These are phyloP conservation scores for Stichopus horrens DNA, from an alignment of 53 echinoderm and acorn worm species.

Conservation along the genomic window DNA sequence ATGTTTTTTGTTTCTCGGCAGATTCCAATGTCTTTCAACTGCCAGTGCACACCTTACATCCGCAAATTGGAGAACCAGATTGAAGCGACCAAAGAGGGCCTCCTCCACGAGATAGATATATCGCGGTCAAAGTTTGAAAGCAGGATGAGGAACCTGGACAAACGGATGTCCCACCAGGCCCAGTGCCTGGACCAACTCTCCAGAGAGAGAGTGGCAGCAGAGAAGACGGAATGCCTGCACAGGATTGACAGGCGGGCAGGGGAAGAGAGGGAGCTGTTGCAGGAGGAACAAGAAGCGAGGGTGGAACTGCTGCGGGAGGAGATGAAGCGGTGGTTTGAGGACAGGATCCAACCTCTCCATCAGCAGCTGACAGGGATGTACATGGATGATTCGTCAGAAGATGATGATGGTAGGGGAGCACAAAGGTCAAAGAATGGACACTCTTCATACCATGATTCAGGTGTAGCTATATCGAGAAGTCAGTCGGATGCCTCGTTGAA, in stretches of 20 bases:
- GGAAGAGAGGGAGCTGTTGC: slow-evolving; percentile 74
- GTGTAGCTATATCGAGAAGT: slow-evolving; percentile 39
- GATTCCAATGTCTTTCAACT: slow-evolving; percentile 64
- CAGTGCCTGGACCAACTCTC: slow-evolving; percentile 86
- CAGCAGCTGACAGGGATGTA: slow-evolving; percentile 60
- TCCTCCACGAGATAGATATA: slow-evolving; percentile 88
- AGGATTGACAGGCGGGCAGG: slow-evolving; percentile 78
- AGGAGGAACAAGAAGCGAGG: slow-evolving; percentile 74
- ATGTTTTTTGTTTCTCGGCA: slow-evolving; percentile 40
- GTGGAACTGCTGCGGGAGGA: slow-evolving; percentile 63
- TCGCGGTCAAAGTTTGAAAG: slow-evolving; percentile 81
- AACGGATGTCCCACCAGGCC: slow-evolving; percentile 82
- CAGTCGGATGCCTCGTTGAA: slow-evolving; percentile 54
- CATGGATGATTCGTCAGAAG: slow-evolving; percentile 47
- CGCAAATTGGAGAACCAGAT: slow-evolving; percentile 90
- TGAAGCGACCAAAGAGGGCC: slow-evolving; percentile 92
- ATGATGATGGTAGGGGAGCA: background rate
- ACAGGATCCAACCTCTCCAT: slow-evolving; percentile 73
- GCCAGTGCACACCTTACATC: slow-evolving; percentile 89
- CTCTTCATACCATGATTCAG: slow-evolving; percentile 47
- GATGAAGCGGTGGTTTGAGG: slow-evolving; percentile 73
- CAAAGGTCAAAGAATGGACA: slow-evolving; percentile 39
- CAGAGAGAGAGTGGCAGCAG: slow-evolving; percentile 80
- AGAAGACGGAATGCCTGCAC: slow-evolving; percentile 83
- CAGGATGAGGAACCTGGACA: slow-evolving; percentile 77